Evolutionary conservation across 2,888 invertebrate genomes (phyloP).

Genomic region (Kuschelorhynchus macadamiae): DNA sequence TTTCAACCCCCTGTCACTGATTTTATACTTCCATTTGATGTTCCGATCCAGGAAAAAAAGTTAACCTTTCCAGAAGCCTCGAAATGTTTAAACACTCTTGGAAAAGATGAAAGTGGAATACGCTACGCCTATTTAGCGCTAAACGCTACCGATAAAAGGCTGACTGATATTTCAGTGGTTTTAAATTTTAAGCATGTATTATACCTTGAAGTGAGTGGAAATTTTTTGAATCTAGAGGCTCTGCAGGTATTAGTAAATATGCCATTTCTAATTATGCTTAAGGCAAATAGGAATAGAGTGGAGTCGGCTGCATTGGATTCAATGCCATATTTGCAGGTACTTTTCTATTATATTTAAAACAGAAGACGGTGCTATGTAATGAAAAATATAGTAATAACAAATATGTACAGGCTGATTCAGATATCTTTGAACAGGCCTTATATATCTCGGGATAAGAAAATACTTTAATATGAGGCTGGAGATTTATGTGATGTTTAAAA

Average conservation of each 20-base stretch:
- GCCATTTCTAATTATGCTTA: slow-evolving; percentile 72
- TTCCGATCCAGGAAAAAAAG: slow-evolving; percentile 58
- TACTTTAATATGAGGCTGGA: no score
- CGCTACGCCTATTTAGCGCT: slow-evolving; percentile 75
- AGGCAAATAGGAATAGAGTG: slow-evolving; percentile 73
- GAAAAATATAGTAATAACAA: no score
- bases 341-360: neutral
- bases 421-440: no score
- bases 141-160: slow-evolving; percentile 68
- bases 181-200: slow-evolving; percentile 72
- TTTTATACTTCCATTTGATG: slow-evolving; percentile 47
- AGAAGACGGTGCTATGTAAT: no score
- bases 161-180: slow-evolving; percentile 72
- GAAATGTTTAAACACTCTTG: slow-evolving; percentile 64
- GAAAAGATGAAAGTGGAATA: slow-evolving; percentile 67
- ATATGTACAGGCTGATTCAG: no score
- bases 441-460: no score
- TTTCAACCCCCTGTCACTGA: slow-evolving; percentile 27
- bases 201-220: slow-evolving; percentile 73
- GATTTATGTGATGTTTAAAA: no score
- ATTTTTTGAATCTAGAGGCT: slow-evolving; percentile 69
- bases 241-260: slow-evolving; percentile 70
- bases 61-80: slow-evolving; percentile 66
- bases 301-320: slow-evolving; percentile 69
- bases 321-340: slow-evolving; percentile 73